phyloP scores from a whole-genome alignment of 2,113 vertebrate species.

The Entelurus aequoreus region DNA sequence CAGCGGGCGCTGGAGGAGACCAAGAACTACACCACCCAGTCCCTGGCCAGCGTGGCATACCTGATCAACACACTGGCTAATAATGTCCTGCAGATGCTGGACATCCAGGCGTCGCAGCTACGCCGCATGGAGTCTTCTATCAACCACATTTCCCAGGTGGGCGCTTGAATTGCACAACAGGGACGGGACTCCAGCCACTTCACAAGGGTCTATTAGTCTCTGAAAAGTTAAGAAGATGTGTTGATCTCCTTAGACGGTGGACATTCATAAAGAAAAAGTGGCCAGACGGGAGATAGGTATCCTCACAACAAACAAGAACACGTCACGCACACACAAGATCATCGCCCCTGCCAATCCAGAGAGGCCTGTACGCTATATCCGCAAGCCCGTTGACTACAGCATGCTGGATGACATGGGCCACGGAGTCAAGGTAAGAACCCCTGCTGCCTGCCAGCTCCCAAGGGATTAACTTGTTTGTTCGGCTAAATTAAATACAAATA shows the following conservation, averaged over 20 bases:
- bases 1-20: conserved; percentile 97
- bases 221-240: background rate
- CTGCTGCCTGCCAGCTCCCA: background rate
- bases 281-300: conserved; percentile 98
- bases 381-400: conserved; percentile 97
- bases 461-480: no score
- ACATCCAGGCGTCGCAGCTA: conserved; percentile 97
- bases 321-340: conserved; percentile 98
- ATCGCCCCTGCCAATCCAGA: conserved; percentile 97
- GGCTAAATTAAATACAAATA: no score
- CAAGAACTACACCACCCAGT: conserved; percentile 98
- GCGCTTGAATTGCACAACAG: background rate
- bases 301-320: conserved; percentile 99
- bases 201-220: no score
- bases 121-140: conserved; percentile 98
- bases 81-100: conserved; percentile 98
- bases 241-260: conserved; percentile 81
- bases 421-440: conserved; percentile 88
- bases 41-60: conserved; percentile 96
- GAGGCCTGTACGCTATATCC: conserved; percentile 97
- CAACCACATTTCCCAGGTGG: conserved; percentile 98
- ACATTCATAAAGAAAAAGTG: conserved; percentile 99
- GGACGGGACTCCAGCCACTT: no score
- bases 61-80: conserved; percentile 99
- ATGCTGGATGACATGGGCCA: conserved; percentile 98